phyloP scores from a whole-genome alignment of 2,797 vertebrate genomes.

The Pelobates cultripes region DNA sequence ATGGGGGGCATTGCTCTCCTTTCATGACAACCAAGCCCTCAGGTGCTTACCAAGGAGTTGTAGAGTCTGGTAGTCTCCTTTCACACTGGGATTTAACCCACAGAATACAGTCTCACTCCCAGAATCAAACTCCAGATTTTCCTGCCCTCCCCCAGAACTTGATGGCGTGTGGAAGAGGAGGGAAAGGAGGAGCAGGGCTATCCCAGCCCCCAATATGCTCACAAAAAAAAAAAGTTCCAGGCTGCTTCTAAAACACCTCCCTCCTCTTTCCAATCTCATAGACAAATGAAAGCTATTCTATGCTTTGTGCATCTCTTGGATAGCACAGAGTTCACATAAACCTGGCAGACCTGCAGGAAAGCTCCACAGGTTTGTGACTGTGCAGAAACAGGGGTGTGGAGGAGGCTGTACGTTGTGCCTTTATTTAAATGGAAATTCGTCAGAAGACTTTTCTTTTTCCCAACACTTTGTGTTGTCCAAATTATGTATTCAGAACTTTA shows the following conservation, averaged over 20 bases:
- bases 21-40: constrained; percentile 9
- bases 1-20: not conserved
- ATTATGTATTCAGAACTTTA: too few relatives aligned
- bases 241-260: constrained; percentile 39
- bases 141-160: constrained; percentile 21
- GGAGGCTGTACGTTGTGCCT: not conserved
- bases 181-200: constrained; percentile 20
- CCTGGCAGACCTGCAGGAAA: not conserved
- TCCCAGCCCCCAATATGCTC: constrained; percentile 49
- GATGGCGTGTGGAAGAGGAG: constrained; percentile 31
- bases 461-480: too few relatives aligned
- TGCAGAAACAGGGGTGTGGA: not conserved
- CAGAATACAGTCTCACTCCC: not conserved
- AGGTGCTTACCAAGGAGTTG: constrained; percentile 23
- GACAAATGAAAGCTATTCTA: not conserved
- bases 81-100: constrained; percentile 12
- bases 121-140: constrained; percentile 6
- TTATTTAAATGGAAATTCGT: not conserved
- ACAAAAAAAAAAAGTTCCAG: constrained; percentile 47
- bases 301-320: not conserved
- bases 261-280: constrained; percentile 23
- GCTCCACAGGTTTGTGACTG: not conserved
- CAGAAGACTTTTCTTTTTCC: too few relatives aligned
- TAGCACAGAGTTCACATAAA: not conserved
- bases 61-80: not conserved